Evolutionary conservation across 2,797 vertebrate genomes (phyloP), one percentile per base, ranked within the genome.

Genomic region (Chelon labrosus): DNA sequence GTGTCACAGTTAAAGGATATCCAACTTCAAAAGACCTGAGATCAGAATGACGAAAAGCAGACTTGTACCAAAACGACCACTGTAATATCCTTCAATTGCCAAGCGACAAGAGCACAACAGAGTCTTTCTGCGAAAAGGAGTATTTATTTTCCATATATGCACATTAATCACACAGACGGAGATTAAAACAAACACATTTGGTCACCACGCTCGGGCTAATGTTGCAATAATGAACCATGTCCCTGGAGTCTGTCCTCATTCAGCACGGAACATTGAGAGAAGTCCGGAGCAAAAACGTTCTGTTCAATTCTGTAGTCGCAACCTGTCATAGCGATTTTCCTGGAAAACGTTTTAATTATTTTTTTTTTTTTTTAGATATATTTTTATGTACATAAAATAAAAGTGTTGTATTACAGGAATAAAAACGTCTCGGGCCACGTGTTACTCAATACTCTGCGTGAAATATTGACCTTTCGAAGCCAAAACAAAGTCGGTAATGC

Each of bases 401-500:
- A 85, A 74, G 84, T 35, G 31, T 35, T 35, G 31, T 35, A 35
- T 35, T 35, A 35, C 31, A 35, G 31, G 31, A 7, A 85, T 78
- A 88, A 85, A 90, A 88, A 56, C 39, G 68, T 71, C 87, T 64
- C 10, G 1, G 31, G 25, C 47, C 59, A 63, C 22, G 17, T 64
- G 80, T 73, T 79, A 82, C 73, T 76, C 74, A 77, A 75, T 82
- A 82, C 20, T 50, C 54, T 60, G 27, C 17, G 65, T 87, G 74
- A 89, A 78, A 80, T 83, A 81, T 74, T 78, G 52, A 65, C 53
- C 12, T 68, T 79, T 72, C 37, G 47, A 67, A 71, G 72, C 78
- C 78, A 88, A 85, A 82, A 70, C 53, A 77, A 88, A 84, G 83
- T 73, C 55, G 37, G 58, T 57, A 54, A 78, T 71, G 68, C 58